These are phyloP conservation scores for Heterochromis multidens DNA, from an alignment of 2,113 vertebrate species.

Conservation along the genomic window DNA sequence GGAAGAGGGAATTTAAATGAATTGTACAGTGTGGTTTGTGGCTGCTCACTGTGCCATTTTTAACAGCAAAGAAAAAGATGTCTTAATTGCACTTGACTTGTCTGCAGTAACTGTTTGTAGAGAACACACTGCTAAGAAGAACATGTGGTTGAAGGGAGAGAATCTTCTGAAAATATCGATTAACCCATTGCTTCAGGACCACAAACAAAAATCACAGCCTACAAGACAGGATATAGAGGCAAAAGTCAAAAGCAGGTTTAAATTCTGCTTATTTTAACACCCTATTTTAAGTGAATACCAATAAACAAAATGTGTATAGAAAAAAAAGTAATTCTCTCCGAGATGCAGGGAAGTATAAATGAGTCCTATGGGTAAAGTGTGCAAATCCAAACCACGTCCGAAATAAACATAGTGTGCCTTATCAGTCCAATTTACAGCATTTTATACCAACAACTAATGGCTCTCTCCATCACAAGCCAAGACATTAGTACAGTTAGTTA, in stretches of 20 bases:
- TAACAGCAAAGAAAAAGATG: not conserved
- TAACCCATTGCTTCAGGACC: not conserved
- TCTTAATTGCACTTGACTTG: not conserved
- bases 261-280: not conserved
- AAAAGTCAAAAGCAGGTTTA: not conserved
- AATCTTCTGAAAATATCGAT: not conserved
- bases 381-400: not conserved
- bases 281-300: not conserved
- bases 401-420: not conserved
- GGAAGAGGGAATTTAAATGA: not conserved
- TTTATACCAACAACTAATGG: not conserved
- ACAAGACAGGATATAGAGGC: not conserved
- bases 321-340: not conserved
- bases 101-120: not conserved
- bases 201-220: not conserved
- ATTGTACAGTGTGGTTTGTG: not conserved
- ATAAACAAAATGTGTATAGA: not conserved
- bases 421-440: not conserved
- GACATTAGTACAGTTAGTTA: not conserved
- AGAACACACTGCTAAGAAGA: not conserved
- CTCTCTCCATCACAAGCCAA: not conserved
- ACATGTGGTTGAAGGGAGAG: not conserved
- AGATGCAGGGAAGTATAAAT: not conserved
- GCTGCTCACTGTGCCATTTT: not conserved
- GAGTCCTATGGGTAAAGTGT: not conserved